phyloP scores from a whole-genome alignment of 2,113 vertebrate genomes.

The Stigmatopora nigra region DNA sequence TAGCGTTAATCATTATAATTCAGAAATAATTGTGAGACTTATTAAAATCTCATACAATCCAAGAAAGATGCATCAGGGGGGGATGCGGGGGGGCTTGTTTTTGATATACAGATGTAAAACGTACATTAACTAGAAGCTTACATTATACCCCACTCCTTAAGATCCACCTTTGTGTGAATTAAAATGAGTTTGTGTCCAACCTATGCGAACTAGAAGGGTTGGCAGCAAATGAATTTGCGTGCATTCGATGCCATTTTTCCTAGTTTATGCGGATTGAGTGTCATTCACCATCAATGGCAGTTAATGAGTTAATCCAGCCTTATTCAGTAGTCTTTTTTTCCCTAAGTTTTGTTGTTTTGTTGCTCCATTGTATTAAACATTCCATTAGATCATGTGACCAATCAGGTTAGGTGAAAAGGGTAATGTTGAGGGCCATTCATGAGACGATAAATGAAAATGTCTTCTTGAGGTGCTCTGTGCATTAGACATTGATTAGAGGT shows the following conservation, averaged over 20 bases:
- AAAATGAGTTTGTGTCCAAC: too few species aligned
- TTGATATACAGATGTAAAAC: conserved; percentile 11
- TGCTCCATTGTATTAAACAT: conserved; percentile 7
- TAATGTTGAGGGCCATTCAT: conserved; percentile 17
- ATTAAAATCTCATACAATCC: conserved; percentile 20
- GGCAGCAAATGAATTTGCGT: too few species aligned
- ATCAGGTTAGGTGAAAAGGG: conserved; percentile 3
- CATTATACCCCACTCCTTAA: not conserved
- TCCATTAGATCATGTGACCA: conserved; percentile 6
- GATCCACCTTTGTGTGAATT: conserved; percentile 6
- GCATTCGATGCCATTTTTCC: too few species aligned
- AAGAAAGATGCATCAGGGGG: conserved; percentile 13
- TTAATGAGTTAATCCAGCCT: not conserved
- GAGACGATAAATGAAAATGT: conserved; percentile 16
- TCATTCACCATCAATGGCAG: not conserved
- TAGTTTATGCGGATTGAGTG: too few species aligned
- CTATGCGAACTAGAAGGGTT: too few species aligned
- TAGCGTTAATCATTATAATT: conserved; percentile 50
- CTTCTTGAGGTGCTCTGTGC: not conserved
- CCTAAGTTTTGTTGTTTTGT: conserved; percentile 2
- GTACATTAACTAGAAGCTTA: conserved; percentile 5
- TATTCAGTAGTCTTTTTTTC: not conserved
- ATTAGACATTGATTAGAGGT: conserved; percentile 7
- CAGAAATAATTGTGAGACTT: conserved; percentile 31
- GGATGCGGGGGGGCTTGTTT: conserved; percentile 11